These are phyloP conservation scores for Leptinotarsa rubiginosa DNA, from an alignment of 2,888 invertebrate species.

Conservation along the genomic window DNA sequence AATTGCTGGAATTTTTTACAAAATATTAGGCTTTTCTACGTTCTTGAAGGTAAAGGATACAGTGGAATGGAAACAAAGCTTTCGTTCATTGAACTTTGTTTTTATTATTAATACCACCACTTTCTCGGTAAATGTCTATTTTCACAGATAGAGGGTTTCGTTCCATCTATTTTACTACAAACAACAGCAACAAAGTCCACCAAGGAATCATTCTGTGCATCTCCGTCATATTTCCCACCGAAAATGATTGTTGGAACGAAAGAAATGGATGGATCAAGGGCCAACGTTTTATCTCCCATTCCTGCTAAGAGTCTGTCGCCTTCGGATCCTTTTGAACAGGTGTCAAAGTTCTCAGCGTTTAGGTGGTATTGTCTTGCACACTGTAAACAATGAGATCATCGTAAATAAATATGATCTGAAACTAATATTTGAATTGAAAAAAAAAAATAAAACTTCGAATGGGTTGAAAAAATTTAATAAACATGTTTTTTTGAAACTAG, in stretches of 20 bases:
- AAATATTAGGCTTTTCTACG: too few relatives aligned
- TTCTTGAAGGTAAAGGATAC: too few relatives aligned
- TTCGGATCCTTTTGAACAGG: constrained; percentile 33
- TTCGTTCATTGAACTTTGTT: neutral
- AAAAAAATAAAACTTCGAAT: too few relatives aligned
- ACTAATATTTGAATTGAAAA: too few relatives aligned
- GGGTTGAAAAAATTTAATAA: too few relatives aligned
- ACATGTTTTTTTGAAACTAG: too few relatives aligned
- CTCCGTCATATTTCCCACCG: constrained; percentile 57
- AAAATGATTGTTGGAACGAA: constrained; percentile 66
- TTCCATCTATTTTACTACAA: constrained; percentile 41
- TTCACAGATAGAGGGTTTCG: constrained; percentile 43
- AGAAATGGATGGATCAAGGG: constrained; percentile 55
- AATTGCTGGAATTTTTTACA: too few relatives aligned
- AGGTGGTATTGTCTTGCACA: constrained; percentile 36
- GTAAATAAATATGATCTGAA: too few relatives aligned
- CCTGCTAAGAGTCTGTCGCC: constrained; percentile 38
- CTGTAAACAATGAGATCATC: constrained; percentile 25
- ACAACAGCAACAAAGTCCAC: constrained; percentile 49
- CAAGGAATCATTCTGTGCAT: constrained; percentile 43
- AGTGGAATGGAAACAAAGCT: neutral
- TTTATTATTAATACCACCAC: neutral
- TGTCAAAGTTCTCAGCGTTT: constrained; percentile 27
- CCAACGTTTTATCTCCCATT: constrained; percentile 48
- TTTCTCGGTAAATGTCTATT: constrained; percentile 29